Evolutionary conservation across 2,113 vertebrate genomes (phyloP).

Genomic region (Neolamprologus hecqui): DNA sequence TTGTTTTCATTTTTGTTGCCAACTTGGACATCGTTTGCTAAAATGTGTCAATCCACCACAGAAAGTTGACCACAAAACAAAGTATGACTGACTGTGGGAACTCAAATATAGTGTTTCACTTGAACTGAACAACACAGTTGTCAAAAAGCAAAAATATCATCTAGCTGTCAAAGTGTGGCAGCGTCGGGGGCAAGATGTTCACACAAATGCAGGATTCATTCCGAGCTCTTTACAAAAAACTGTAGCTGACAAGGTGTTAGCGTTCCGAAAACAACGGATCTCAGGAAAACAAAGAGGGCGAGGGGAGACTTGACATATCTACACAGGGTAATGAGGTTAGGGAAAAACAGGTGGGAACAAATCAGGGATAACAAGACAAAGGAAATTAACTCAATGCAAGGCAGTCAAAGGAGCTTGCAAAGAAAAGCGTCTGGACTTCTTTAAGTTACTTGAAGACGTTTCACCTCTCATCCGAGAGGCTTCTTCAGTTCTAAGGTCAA

Average conservation of each 20-base stretch:
- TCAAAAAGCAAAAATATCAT: neutral
- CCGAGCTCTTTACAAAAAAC: neutral
- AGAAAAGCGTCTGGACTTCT: too few relatives aligned
- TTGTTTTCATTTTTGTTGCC: neutral
- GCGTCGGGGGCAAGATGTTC: neutral
- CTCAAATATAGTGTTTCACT: neutral
- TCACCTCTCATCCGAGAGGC: too few relatives aligned
- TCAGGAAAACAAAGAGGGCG: neutral
- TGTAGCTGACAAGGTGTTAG: neutral
- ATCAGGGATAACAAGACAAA: neutral
- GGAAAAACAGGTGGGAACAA: neutral
- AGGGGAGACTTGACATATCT: neutral
- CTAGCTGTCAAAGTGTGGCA: neutral
- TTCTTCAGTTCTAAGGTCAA: too few relatives aligned
- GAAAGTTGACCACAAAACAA: neutral
- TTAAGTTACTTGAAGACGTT: too few relatives aligned
- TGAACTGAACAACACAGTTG: neutral
- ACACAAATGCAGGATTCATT: neutral
- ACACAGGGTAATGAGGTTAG: neutral
- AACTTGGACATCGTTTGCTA: neutral
- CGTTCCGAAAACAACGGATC: fast-evolving
- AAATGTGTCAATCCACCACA: neutral
- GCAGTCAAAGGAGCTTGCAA: too few relatives aligned
- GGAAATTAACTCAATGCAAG: neutral
- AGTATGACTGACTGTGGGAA: neutral